Percentiles rank a stretch among this genome's conserved stretches.
phyloP scores from a whole-genome alignment of 2,888 invertebrate species.

The Cantharis rufa region DNA sequence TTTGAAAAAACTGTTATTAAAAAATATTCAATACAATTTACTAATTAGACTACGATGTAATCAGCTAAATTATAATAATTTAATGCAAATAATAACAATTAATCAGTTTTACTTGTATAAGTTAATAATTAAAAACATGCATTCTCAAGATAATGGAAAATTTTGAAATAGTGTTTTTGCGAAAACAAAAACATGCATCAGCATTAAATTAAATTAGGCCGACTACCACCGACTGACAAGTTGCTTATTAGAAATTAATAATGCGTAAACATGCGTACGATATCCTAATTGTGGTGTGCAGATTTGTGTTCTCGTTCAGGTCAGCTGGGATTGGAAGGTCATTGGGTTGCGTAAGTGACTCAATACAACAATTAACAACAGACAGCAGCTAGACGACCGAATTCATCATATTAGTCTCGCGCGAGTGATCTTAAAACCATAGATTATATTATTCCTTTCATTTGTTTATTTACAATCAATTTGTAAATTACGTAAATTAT shows the following conservation, averaged over 20 bases:
- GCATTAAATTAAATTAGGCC: neutral
- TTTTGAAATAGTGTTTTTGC: neutral
- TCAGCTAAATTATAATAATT: neutral
- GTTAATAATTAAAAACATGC: neutral
- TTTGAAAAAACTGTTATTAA: neutral
- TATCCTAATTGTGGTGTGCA: neutral
- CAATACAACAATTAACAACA: constrained; percentile 31
- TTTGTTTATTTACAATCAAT: constrained; percentile 2
- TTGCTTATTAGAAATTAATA: neutral
- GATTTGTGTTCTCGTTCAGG: constrained; percentile 29
- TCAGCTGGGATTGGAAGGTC: constrained; percentile 34
- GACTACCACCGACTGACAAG: neutral
- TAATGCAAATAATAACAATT: neutral
- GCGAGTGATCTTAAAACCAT: constrained; percentile 24
- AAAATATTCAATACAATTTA: neutral
- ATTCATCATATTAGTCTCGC: constrained; percentile 29
- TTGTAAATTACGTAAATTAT: neutral
- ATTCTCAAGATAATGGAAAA: neutral
- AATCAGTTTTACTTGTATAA: neutral
- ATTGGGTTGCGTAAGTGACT: constrained; percentile 31
- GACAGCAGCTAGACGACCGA: constrained; percentile 32
- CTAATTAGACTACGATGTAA: neutral
- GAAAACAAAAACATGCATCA: neutral
- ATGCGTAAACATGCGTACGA: neutral
- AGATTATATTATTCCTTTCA: constrained; percentile 12